Evolutionary conservation across 2,888 invertebrate species (phyloP).

Genomic region (Criorhina ranunculi): DNA sequence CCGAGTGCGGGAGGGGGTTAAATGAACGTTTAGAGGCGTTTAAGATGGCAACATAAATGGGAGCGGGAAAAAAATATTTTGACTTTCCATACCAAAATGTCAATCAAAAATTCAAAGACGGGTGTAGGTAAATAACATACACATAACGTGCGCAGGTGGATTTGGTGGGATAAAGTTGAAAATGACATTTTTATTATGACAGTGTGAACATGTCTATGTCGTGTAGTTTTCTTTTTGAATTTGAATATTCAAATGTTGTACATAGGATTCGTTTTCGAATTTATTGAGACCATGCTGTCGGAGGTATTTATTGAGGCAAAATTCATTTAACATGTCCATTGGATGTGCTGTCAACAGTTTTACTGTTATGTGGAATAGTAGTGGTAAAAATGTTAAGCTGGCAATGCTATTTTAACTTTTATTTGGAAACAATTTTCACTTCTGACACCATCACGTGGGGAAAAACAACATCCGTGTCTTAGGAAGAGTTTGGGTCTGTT

Average conservation of each 20-base stretch:
- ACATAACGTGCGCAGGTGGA: constrained; percentile 30
- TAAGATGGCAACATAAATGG: constrained; percentile 14
- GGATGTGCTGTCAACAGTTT: too few relatives aligned
- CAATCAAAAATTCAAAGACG: constrained; percentile 11
- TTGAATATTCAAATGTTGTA: constrained; percentile 23
- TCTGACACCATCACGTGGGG: neutral
- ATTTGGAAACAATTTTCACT: too few relatives aligned
- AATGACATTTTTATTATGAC: constrained; percentile 21
- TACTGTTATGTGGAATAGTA: too few relatives aligned
- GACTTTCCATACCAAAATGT: constrained; percentile 27
- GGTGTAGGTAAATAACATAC: too few relatives aligned
- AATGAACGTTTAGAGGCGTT: constrained; percentile 36
- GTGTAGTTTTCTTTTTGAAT: constrained; percentile 11
- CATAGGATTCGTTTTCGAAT: constrained; percentile 25
- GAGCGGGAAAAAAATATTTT: constrained; percentile 45
- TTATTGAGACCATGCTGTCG: neutral
- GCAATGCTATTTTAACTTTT: too few relatives aligned
- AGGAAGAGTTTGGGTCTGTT: too few relatives aligned
- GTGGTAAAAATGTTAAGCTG: too few relatives aligned
- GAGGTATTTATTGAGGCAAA: neutral
- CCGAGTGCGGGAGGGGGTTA: neutral
- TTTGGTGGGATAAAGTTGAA: neutral
- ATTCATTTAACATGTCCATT: neutral
- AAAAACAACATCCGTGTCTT: too few relatives aligned
- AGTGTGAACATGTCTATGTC: constrained; percentile 4